phyloP scores from a whole-genome alignment of 2,797 vertebrate genomes.

The Prionace glauca region DNA sequence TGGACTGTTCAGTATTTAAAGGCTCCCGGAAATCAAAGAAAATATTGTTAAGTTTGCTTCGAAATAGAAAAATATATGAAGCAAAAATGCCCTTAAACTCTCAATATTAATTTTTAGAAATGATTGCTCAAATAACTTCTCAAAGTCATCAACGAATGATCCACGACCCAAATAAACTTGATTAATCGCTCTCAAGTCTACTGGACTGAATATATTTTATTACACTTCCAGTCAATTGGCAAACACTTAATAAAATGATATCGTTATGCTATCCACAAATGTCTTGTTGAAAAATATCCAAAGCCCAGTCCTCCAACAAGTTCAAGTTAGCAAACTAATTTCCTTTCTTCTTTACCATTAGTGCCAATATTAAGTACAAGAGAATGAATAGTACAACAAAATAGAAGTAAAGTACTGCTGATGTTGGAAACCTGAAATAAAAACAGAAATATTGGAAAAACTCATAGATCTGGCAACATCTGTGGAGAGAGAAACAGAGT shows the following conservation, averaged over 20 bases:
- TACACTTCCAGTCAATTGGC: background rate
- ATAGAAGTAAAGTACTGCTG: too few relatives aligned
- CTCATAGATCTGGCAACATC: too few relatives aligned
- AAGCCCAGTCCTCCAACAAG: background rate
- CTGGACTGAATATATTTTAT: background rate
- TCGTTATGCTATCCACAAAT: too few relatives aligned
- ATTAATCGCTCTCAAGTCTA: background rate
- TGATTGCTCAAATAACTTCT: background rate
- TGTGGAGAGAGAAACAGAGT: too few relatives aligned
- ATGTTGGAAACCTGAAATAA: too few relatives aligned
- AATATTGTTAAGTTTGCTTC: background rate
- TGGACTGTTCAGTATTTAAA: background rate
- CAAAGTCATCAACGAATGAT: background rate
- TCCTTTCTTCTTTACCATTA: conserved; percentile 4
- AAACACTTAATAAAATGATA: background rate
- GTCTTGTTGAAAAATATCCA: background rate
- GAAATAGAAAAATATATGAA: background rate
- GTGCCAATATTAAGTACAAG: conserved; percentile 42
- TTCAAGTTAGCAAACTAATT: background rate
- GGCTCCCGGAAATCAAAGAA: background rate
- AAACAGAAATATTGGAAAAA: too few relatives aligned
- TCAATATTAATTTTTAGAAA: background rate
- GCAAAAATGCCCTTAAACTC: background rate
- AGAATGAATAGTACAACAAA: conserved; percentile 40
- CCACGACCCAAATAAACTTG: background rate